Conservation (phyloP, 2,113 vertebrate genomes). For the Lethenteron camtschaticum region DNA sequence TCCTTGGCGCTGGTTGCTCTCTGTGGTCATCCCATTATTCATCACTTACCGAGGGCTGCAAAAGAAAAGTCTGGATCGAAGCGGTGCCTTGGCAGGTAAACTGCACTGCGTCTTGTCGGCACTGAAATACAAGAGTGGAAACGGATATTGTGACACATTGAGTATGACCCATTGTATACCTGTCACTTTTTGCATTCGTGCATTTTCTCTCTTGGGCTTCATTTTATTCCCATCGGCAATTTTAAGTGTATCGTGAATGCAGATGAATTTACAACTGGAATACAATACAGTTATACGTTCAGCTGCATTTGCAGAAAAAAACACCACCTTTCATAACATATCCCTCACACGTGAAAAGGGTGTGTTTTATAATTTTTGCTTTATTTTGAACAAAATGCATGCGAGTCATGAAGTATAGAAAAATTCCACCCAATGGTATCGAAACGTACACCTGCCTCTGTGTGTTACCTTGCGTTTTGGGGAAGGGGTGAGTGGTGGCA, state of each 20-base stretch:
- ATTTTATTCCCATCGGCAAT: not conserved
- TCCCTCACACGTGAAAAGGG: too few species aligned
- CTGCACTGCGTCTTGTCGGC: too few species aligned
- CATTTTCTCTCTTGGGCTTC: not conserved
- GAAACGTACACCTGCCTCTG: too few species aligned
- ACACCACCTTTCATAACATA: too few species aligned
- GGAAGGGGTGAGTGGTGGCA: too few species aligned
- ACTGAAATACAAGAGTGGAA: not conserved
- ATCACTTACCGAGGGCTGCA: slow-evolving; percentile 38
- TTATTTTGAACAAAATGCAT: too few species aligned
- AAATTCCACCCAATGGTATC: too few species aligned
- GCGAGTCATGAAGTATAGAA: too few species aligned
- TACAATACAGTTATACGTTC: not conserved
- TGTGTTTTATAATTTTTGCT: too few species aligned
- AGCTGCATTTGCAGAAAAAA: too few species aligned
- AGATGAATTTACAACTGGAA: not conserved
- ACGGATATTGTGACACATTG: not conserved
- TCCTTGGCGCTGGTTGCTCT: slow-evolving; percentile 85
- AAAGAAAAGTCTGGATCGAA: slow-evolving; percentile 49
- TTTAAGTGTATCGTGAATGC: not conserved
- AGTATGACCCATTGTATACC: not conserved
- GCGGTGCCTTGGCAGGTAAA: slow-evolving; percentile 61
- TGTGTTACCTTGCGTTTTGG: too few species aligned
- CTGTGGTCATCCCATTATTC: slow-evolving; percentile 45
- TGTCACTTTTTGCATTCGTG: slow-evolving; percentile 1